Conservation (phyloP, 2,888 invertebrate species). For the Aricia artaxerxes region DNA sequence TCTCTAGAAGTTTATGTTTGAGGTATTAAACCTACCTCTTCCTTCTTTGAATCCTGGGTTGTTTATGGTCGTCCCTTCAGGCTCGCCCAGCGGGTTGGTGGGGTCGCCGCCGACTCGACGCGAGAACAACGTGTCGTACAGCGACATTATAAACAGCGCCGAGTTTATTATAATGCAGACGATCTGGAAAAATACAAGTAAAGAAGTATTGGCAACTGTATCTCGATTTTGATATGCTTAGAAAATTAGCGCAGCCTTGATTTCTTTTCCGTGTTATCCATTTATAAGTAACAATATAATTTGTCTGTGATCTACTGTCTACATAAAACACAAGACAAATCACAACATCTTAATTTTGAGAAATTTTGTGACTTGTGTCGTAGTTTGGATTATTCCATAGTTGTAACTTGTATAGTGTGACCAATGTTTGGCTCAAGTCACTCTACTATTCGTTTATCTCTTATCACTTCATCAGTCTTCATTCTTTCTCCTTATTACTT, state of each 20-base stretch:
- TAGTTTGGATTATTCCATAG: no score
- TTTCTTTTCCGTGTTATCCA: no score
- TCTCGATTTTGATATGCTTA: no score
- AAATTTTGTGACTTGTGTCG: no score
- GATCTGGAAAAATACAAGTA: slow-evolving; percentile 80
- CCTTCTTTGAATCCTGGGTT: slow-evolving; percentile 92
- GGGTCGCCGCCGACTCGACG: slow-evolving; percentile 90
- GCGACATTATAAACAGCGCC: slow-evolving; percentile 86
- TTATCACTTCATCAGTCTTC: no score
- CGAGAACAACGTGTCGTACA: slow-evolving; percentile 90
- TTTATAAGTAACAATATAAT: no score
- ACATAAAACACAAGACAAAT: no score
- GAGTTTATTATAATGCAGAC: slow-evolving; percentile 88
- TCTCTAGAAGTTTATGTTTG: background rate
- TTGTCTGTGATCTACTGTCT: no score
- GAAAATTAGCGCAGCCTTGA: background rate
- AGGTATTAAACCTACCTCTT: slow-evolving; percentile 62
- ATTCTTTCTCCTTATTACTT: background rate
- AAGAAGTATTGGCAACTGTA: background rate
- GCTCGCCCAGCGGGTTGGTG: slow-evolving; percentile 81
- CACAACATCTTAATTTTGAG: no score
- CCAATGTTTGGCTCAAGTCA: no score
- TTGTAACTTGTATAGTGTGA: no score
- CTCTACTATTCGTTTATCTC: no score
- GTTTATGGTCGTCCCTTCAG: slow-evolving; percentile 88